Percentiles rank a stretch among this genome's conserved stretches.
Conservation (phyloP, 2,888 invertebrate species). For the Eupithecia dodoneata region DNA sequence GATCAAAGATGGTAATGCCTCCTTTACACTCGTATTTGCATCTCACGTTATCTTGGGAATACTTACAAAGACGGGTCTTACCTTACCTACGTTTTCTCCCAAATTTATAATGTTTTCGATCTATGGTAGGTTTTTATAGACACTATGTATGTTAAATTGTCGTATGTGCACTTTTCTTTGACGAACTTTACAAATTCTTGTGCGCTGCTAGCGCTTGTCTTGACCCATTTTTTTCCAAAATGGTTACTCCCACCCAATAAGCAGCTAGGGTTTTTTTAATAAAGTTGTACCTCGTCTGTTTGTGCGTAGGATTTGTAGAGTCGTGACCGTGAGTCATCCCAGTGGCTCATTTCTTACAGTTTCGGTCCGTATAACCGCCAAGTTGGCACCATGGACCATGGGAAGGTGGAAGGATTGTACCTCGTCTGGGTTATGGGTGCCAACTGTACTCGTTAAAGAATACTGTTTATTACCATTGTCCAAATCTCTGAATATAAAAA, state of each 20-base stretch:
- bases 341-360: too few relatives aligned
- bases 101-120: neutral
- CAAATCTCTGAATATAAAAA: neutral
- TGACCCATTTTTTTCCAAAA: neutral
- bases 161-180: too few relatives aligned
- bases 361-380: too few relatives aligned
- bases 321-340: too few relatives aligned
- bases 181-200: too few relatives aligned
- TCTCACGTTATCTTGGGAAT: neutral
- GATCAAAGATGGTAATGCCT: conserved; percentile 31
- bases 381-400: too few relatives aligned
- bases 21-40: neutral
- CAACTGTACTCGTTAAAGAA: neutral
- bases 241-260: too few relatives aligned
- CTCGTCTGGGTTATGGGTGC: too few relatives aligned
- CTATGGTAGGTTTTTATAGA: neutral
- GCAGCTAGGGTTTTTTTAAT: too few relatives aligned
- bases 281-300: neutral
- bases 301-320: neutral
- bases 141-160: neutral
- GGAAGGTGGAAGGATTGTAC: too few relatives aligned
- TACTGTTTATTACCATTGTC: neutral
- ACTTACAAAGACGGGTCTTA: neutral
- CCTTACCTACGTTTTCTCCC: neutral
- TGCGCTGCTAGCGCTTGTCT: neutral